Base-by-base conservation (phyloP, 2,888 invertebrate genomes). In the Drosophila suboccidentalis region DNA sequence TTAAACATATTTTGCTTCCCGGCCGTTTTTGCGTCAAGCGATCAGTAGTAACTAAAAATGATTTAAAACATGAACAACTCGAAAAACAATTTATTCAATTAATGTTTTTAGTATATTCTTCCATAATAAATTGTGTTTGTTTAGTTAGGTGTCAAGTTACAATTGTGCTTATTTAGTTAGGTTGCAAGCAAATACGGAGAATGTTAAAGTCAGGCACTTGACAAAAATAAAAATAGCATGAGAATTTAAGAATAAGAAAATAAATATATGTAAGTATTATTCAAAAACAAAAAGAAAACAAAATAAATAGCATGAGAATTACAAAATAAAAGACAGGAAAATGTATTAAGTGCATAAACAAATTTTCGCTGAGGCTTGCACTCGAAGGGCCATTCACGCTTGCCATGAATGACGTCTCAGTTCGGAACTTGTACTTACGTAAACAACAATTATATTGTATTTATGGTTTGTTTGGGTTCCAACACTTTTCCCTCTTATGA, bases 331-430 rank as follows among this genome's bases (percentile, higher is more conserved):
- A 72, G 46, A 11, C 2, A 11, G 11, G 36, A 34, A 53, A 46
- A 51, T 26, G 46, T 44, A 53, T 70, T 54, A 57, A 44, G 46
- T 46, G 57, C 60, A 76, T 44, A 41, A 43, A 62, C n/a, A 46
- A 55, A 51, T 47, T 66, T 60, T 62, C 6, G 66, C 78, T 65
- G 54, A 68, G 43, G 9, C n/a, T 9, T 66, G 71, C 84, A 70
- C 15, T 51, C 64, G 19, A 9, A 6, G 50, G 67, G 39, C 46
- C 69, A 78, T 75, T 81, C 78, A 77, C 78, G 71, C 69, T 71
- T 43, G 44, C 4, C 64, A 85, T 82, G 88, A 82, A 73, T 79
- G 78, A 64, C 65, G 66, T 44, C 46, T 63, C 22, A 43, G 22
- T 11, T 38, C n/a, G 49, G 57, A 39, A 54, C 55, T 50, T 55